Evolutionary conservation across 2,888 invertebrate species (phyloP).

Genomic region (Cephus pygmeus): DNA sequence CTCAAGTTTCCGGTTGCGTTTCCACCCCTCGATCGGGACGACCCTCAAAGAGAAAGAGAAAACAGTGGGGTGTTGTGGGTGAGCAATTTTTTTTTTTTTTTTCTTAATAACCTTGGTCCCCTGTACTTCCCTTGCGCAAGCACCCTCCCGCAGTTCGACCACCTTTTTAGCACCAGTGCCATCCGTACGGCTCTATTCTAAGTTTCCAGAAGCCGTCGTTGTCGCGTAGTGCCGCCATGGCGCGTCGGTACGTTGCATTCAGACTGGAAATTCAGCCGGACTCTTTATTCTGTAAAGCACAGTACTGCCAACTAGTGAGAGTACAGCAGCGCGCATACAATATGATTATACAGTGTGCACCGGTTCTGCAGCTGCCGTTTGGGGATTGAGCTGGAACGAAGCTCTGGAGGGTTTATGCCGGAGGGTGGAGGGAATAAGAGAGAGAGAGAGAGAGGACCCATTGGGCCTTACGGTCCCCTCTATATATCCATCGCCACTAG

Average conservation of each 20-base stretch:
- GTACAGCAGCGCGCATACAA: conserved; percentile 34
- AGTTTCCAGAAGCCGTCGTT: neutral
- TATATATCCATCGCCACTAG: neutral
- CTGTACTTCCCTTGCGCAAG: neutral
- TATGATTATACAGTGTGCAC: conserved; percentile 55
- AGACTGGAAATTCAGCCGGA: conserved; percentile 14
- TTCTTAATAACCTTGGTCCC: neutral
- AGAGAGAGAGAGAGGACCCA: conserved; percentile 1
- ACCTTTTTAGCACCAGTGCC: neutral
- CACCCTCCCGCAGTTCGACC: neutral
- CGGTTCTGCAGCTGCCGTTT: conserved; percentile 41
- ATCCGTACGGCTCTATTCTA: neutral
- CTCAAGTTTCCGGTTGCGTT: too few relatives aligned
- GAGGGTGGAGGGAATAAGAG: conserved; percentile 6
- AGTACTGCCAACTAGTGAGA: neutral
- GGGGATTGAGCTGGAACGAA: conserved; percentile 32
- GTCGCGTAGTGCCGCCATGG: neutral
- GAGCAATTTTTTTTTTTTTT: neutral
- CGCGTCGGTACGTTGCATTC: neutral
- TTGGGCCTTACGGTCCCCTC: neutral
- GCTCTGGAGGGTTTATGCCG: conserved; percentile 28
- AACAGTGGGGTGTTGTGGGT: neutral
- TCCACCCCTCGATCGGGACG: too few relatives aligned
- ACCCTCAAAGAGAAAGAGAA: too few relatives aligned
- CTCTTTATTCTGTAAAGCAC: conserved; percentile 18